A percentile compares a stretch with the other conserved stretches of the same genome.
These are phyloP conservation scores for Amblyjoppa fuscipennis DNA, from an alignment of 2,888 invertebrate genomes.

Conservation along the genomic window DNA sequence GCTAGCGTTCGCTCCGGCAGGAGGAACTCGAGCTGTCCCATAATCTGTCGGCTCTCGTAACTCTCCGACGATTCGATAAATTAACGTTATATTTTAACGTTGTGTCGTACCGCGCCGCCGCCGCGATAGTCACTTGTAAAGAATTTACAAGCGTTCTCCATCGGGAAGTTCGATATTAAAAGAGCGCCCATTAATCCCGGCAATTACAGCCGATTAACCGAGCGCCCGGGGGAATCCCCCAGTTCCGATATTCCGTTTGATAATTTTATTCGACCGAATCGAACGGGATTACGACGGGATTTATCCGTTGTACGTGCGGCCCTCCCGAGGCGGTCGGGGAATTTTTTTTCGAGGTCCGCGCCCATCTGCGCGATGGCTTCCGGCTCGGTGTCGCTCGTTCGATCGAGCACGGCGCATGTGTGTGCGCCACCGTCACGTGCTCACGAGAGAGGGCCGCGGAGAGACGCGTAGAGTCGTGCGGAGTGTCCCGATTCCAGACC, in stretches of 20 bases:
- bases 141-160: background rate
- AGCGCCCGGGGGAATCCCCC: background rate
- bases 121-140: background rate
- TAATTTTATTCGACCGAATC: conserved; percentile 1
- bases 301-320: background rate
- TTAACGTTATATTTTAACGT: conserved; percentile 47
- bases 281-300: conserved; percentile 19
- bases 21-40: conserved; percentile 29
- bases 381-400: conserved; percentile 35
- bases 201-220: conserved; percentile 3
- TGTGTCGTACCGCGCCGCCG: background rate
- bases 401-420: conserved; percentile 60
- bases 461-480: conserved; percentile 3
- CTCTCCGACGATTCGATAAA: conserved; percentile 48
- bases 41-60: conserved; percentile 38
- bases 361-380: conserved; percentile 50
- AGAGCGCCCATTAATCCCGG: background rate
- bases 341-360: conserved; percentile 32
- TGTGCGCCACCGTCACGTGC: conserved; percentile 32
- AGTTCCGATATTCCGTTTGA: conserved; percentile 24
- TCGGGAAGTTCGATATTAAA: background rate
- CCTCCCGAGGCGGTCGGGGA: background rate
- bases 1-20: background rate
- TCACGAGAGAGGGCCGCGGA: background rate
- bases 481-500: background rate